Evolutionary conservation across 2,113 vertebrate genomes (phyloP), one percentile per base, ranked within the genome.

Genomic region (Pseudois nayaur): DNA sequence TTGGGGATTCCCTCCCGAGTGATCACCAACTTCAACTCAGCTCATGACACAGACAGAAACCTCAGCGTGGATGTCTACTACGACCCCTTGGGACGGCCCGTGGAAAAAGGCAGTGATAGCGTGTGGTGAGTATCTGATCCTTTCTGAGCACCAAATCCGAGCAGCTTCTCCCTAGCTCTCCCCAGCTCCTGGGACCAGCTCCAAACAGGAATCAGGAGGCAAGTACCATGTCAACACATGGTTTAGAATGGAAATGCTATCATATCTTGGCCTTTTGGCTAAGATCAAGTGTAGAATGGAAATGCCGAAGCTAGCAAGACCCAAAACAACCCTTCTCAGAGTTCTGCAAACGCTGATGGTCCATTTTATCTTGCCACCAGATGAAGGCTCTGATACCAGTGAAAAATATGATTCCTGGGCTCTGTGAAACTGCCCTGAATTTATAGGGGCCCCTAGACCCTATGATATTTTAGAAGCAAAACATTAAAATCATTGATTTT

Each of bases 21-120:
- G 8, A 98, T 99, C 89, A 99, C 99, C 87, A 99, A 99, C 96
- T 99, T 99, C 98, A 98, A 97, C 52, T 99, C 99, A 31, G 99
- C 99, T 79, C 99, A 99, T 0, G 99, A 99, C 89, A 98, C 98
- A 27, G 98, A 99, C 48, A n/a, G 92, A 13, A 99, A 98, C 94
- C 98, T 99, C 90, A 99, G 97, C 2, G 98, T 99, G 89, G 99
- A 99, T 78, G 98, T 98, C 67, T 99, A 98, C 97, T 99, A 99
- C 0, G 99, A 99, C 55, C 29, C 85, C 8, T 62, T 89, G 3
- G 99, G 99, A 64, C 98, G 98, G 64, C 98, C 98, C 2, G 8
- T 99, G 92, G 92, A 98, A 10, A 98, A 40, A 33, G 64, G 98
- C 33, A 97, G 96, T 57, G 99, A 99, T 40, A 99, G 99, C 0